Conservation (phyloP, 2,113 vertebrate genomes). For the Paratilapia polleni region DNA sequence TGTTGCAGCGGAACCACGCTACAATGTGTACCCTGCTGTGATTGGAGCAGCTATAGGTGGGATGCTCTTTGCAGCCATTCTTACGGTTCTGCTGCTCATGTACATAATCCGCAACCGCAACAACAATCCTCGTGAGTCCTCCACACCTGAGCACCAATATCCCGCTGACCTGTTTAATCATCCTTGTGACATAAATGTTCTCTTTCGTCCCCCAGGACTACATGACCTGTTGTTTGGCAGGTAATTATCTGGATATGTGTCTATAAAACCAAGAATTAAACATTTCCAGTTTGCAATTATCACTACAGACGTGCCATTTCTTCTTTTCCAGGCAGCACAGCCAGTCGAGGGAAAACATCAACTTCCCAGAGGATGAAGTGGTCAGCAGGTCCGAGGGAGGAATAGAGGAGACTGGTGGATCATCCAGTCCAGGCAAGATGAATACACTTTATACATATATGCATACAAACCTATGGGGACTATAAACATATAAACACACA, state of each 20-base stretch:
- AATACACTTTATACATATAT: no score
- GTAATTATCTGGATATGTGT: neutral
- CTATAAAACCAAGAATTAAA: neutral
- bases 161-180: neutral
- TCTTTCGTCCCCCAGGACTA: slow-evolving; percentile 74
- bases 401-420: slow-evolving; percentile 38
- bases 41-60: slow-evolving; percentile 85
- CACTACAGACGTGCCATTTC: neutral
- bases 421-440: slow-evolving; percentile 66
- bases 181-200: neutral
- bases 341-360: slow-evolving; percentile 84
- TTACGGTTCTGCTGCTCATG: slow-evolving; percentile 81
- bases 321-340: slow-evolving; percentile 74
- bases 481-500: neutral
- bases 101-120: slow-evolving; percentile 84
- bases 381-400: slow-evolving; percentile 53
- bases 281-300: neutral
- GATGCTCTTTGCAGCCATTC: slow-evolving; percentile 82
- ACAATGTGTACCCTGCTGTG: slow-evolving; percentile 84
- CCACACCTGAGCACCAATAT: neutral
- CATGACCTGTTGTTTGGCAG: slow-evolving; percentile 87
- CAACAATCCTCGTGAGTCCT: slow-evolving; percentile 85
- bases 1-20: slow-evolving; percentile 83
- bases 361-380: slow-evolving; percentile 84
- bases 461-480: neutral